A percentile compares a stretch with the other conserved stretches of the same genome.
These are phyloP conservation scores for Malthinus seriepunctatus DNA, from an alignment of 2,888 invertebrate genomes.

Conservation along the genomic window DNA sequence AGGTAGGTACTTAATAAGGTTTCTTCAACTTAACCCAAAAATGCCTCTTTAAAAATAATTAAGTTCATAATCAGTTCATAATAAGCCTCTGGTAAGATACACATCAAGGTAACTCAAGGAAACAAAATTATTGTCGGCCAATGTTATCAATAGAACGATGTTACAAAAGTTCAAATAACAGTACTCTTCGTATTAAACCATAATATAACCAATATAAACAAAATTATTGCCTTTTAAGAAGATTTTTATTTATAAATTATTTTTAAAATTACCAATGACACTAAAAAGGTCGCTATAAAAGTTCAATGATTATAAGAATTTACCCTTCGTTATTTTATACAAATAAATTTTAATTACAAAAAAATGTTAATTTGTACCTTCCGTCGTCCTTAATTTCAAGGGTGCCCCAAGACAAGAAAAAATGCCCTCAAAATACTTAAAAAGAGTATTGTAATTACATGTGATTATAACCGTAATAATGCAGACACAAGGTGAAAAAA, in stretches of 20 bases:
- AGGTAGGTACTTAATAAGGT: no score
- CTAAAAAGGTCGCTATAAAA: neutral
- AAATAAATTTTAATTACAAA: neutral
- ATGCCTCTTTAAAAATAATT: no score
- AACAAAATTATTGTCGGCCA: no score
- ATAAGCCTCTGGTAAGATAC: no score
- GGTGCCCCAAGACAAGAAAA: slow-evolving; percentile 4
- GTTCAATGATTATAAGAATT: neutral
- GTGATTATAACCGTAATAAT: slow-evolving; percentile 16
- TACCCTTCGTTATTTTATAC: no score
- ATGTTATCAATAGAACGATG: neutral
- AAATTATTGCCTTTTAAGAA: neutral
- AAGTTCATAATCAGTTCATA: no score
- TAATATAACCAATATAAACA: neutral
- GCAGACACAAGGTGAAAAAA: slow-evolving; percentile 16
- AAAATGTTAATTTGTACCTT: slow-evolving; percentile 2
- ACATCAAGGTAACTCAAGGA: no score
- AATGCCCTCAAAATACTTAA: slow-evolving; percentile 13
- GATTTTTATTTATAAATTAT: neutral
- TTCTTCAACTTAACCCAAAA: no score
- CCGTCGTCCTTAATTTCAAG: neutral
- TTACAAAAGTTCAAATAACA: slow-evolving; percentile 3
- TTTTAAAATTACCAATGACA: neutral
- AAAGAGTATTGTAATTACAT: slow-evolving; percentile 8
- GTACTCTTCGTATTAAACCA: neutral